phyloP scores from a whole-genome alignment of 2,888 invertebrate species.

The Sphaeridia pumilis region DNA sequence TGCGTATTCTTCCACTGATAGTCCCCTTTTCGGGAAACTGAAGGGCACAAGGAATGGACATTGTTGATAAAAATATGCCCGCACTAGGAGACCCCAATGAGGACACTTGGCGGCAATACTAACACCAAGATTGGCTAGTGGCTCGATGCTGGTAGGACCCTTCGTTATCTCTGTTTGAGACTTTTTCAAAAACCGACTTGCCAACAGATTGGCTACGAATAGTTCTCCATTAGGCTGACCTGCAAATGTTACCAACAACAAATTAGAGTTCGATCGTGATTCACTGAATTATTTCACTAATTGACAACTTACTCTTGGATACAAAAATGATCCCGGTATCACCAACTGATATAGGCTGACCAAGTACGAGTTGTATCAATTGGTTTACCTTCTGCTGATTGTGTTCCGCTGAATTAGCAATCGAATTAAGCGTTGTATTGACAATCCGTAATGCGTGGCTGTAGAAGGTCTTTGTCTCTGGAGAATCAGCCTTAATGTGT shows the following conservation, averaged over 20 bases:
- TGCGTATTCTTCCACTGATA: conserved; percentile 26
- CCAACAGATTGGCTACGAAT: conserved; percentile 29
- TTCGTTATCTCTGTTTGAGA: conserved; percentile 31
- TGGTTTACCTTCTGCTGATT: conserved; percentile 23
- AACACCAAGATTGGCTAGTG: conserved; percentile 28
- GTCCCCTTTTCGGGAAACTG: conserved; percentile 26
- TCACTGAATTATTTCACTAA: no score
- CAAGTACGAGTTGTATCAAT: conserved; percentile 25
- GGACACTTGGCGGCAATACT: conserved; percentile 28
- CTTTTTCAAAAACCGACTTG: conserved; percentile 33
- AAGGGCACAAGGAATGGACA: conserved; percentile 35
- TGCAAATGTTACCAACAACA: no score
- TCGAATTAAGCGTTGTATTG: conserved; percentile 31
- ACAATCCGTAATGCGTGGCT: conserved; percentile 28
- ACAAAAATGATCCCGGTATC: conserved; percentile 22
- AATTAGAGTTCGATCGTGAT: no score
- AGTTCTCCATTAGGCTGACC: conserved; percentile 23
- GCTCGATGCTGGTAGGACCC: conserved; percentile 24
- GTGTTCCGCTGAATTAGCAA: conserved; percentile 23
- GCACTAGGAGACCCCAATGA: conserved; percentile 23
- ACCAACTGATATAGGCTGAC: conserved; percentile 24
- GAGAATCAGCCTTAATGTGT: conserved; percentile 20
- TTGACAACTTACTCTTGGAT: conserved; percentile 18
- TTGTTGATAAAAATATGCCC: conserved; percentile 30
- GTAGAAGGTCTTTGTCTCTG: conserved; percentile 27